phyloP scores from a whole-genome alignment of 1,140 invertebrate species.

The Drosophila azteca region DNA sequence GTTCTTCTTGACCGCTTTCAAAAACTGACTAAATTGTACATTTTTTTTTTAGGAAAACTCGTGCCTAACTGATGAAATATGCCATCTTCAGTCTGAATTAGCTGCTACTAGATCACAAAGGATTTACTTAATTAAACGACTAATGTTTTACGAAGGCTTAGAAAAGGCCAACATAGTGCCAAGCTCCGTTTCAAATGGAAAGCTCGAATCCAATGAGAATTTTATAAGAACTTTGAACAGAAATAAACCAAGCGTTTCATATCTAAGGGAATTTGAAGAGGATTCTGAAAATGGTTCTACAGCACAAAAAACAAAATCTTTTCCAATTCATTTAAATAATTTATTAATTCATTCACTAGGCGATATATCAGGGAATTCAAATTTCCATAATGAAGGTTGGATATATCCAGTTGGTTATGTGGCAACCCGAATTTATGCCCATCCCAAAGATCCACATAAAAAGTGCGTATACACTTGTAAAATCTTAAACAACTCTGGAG shows the following conservation, averaged over 20 bases:
- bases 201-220: constrained; percentile 21
- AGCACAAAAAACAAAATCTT: constrained; percentile 86
- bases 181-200: constrained; percentile 35
- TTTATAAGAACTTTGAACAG: background rate
- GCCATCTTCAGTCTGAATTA: constrained; percentile 89
- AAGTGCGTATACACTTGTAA: constrained; percentile 93
- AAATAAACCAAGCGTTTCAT: constrained; percentile 20
- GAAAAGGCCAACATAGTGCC: constrained; percentile 41
- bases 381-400: constrained; percentile 89
- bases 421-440: constrained; percentile 91
- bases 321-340: constrained; percentile 89
- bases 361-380: constrained; percentile 88
- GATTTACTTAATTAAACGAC: constrained; percentile 87
- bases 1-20: too few species aligned
- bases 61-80: constrained; percentile 91
- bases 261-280: constrained; percentile 36
- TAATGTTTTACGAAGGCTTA: constrained; percentile 86
- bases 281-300: constrained; percentile 28
- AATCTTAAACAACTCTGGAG: constrained; percentile 89
- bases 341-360: constrained; percentile 91
- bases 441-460: constrained; percentile 88
- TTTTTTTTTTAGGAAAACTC: constrained; percentile 88
- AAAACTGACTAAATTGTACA: background rate
- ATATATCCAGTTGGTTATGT: constrained; percentile 93
- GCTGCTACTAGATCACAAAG: constrained; percentile 89